These are phyloP conservation scores for Edolisoma coerulescens DNA, from an alignment of 2,113 vertebrate genomes.

Conservation along the genomic window DNA sequence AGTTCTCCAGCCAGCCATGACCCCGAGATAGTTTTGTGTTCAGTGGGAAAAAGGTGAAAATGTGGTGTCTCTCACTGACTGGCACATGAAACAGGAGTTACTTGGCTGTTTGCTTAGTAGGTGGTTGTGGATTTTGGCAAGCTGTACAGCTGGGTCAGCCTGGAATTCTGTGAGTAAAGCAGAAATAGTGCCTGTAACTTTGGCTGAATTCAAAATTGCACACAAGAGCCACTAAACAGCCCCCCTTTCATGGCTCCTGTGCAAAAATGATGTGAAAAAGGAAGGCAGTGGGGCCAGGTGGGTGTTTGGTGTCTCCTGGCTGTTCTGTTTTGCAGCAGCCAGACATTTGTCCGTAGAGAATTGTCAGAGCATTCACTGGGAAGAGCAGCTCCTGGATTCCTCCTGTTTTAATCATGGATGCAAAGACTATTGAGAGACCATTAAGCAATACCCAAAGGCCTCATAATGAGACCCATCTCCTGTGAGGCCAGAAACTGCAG, in stretches of 20 bases:
- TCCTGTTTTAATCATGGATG: not conserved
- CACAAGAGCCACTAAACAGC: not conserved
- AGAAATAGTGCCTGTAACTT: not conserved
- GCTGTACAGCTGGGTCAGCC: not conserved
- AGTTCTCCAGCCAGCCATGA: not conserved
- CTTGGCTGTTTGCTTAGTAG: not conserved
- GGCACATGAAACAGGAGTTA: not conserved
- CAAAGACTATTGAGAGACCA: not conserved
- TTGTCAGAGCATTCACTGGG: not conserved
- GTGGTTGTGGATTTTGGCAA: not conserved
- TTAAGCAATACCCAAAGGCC: not conserved
- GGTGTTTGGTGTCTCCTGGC: not conserved
- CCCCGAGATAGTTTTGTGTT: not conserved
- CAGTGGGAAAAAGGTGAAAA: not conserved
- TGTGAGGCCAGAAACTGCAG: not conserved
- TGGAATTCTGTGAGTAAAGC: not conserved
- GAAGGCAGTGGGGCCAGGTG: not conserved
- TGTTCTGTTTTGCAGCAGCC: not conserved
- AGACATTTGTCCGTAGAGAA: not conserved
- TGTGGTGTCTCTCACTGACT: not conserved
- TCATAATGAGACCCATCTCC: not conserved
- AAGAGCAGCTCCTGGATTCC: not conserved
- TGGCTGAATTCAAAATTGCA: not conserved
- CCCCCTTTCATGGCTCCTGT: not conserved
- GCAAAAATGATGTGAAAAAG: not conserved